phyloP scores from a whole-genome alignment of 2,888 invertebrate species.

The Busseola fusca region DNA sequence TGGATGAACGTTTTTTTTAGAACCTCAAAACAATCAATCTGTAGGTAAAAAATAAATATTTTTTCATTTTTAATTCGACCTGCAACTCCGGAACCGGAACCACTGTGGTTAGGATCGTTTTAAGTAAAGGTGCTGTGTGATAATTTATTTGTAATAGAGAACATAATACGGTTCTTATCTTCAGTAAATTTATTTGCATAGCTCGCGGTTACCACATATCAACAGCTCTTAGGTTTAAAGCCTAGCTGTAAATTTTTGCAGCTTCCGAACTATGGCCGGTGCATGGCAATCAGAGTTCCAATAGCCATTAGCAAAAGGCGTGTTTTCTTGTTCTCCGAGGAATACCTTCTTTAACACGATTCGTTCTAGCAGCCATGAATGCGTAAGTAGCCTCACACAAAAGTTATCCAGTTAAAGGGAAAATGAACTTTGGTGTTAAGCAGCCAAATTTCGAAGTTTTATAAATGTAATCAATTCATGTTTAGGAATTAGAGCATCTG shows the following conservation, averaged over 20 bases:
- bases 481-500: slow-evolving; percentile 40
- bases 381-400: neutral
- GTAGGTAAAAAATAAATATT: too few relatives aligned
- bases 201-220: neutral
- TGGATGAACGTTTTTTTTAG: too few relatives aligned
- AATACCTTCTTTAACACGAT: neutral
- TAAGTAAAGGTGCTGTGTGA: slow-evolving; percentile 34
- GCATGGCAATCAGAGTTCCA: neutral
- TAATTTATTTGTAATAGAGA: slow-evolving; percentile 29
- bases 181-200: neutral
- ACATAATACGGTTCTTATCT: slow-evolving; percentile 1
- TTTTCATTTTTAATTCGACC: too few relatives aligned
- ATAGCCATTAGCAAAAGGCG: neutral
- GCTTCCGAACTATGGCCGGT: neutral
- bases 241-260: neutral
- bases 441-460: slow-evolving; percentile 5
- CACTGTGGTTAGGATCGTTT: slow-evolving; percentile 21
- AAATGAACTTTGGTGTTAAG: slow-evolving; percentile 15
- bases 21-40: too few relatives aligned
- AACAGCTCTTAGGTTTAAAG: neutral
- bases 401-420: neutral
- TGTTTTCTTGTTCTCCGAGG: neutral
- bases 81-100: too few relatives aligned
- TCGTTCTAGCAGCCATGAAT: slow-evolving; percentile 1
- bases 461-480: slow-evolving; percentile 42